Evolutionary conservation across 2,888 invertebrate species (phyloP), one percentile per base, ranked within the genome.

Genomic region (Amphipyra tragopoginis): DNA sequence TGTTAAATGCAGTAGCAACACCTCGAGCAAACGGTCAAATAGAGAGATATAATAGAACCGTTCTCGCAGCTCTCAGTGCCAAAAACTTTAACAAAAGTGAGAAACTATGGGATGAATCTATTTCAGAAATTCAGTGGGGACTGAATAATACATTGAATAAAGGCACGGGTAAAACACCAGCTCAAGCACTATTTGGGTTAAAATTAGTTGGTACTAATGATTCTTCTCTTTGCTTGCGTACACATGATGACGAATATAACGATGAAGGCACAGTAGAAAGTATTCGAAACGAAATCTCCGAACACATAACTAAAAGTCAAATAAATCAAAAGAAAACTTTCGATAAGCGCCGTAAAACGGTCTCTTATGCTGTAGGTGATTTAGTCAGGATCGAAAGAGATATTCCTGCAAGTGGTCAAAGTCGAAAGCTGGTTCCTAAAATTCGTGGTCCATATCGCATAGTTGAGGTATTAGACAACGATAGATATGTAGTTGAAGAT

Each of bases 121-220:
- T 53, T 8, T 26, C 43, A 6, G 43, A 53, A 14, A 36, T 53
- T 10, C 53, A 44, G n/a, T 53, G 53, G 43, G 43, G 53, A 1
- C 10, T 52, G 21, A 43, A 52, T 9, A 36, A 52, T 13, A 43
- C 52, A 2, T 2, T 43, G 3, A 53, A 52, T 13, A 52, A 52
- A 6, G 52, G 43, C 2, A 52, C 8, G 0, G 38, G 36, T 6
- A 43, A 43, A 13, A 53, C 43, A 15, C 53, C 53, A 0, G 36
- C 43, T 6, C 21, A 53, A n/a, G 53, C 36, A 13, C 14, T 44
- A 9, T 36, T 53, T 10, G 43, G 53, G 7, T 14, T 51, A 4
- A 10, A 15, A 6, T 42, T 33, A 33, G 5, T 14, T 6, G 51
- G 51, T 6, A 33, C 42, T 2, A 11, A 13, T 15, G 33, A 42